Conservation (phyloP, 1,140 invertebrate species). For the Polyergus mexicanus region DNA sequence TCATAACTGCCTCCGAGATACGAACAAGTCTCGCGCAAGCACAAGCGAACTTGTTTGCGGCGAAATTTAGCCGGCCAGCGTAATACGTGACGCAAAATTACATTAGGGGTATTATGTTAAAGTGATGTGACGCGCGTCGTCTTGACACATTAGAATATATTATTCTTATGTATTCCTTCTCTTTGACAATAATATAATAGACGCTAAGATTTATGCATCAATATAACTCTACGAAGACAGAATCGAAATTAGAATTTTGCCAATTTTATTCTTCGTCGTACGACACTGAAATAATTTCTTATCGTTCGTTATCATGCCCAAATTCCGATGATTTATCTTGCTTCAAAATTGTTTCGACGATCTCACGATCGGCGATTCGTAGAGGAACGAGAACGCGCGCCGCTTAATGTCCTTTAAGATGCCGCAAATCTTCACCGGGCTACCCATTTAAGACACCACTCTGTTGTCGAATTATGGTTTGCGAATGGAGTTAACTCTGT, state of each 20-base stretch:
- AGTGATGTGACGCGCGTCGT: slow-evolving; percentile 23
- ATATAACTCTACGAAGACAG: not conserved
- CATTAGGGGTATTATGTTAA: slow-evolving; percentile 46
- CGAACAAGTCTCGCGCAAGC: slow-evolving; percentile 34
- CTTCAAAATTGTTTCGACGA: not conserved
- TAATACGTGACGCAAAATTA: slow-evolving; percentile 60
- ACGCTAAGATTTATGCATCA: not conserved
- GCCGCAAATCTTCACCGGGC: slow-evolving; percentile 74
- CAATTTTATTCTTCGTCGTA: not conserved
- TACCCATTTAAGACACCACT: slow-evolving; percentile 39
- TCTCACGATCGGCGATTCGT: slow-evolving; percentile 15
- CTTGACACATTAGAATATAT: slow-evolving; percentile 55
- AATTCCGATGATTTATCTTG: not conserved
- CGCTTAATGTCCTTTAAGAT: slow-evolving; percentile 74
- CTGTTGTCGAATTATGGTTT: slow-evolving; percentile 15
- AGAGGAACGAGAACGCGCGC: slow-evolving; percentile 36
- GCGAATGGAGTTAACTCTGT: slow-evolving; percentile 50
- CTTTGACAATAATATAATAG: not conserved
- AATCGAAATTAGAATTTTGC: not conserved
- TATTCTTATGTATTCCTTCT: slow-evolving; percentile 29
- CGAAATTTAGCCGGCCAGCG: slow-evolving; percentile 53
- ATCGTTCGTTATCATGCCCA: not conserved
- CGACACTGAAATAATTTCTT: not conserved
- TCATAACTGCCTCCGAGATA: slow-evolving; percentile 68
- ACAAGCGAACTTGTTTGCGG: slow-evolving; percentile 54